Percentiles rank a stretch among this genome's conserved stretches.
phyloP scores from a whole-genome alignment of 1,140 invertebrate genomes.

The Cotesia vestalis region DNA sequence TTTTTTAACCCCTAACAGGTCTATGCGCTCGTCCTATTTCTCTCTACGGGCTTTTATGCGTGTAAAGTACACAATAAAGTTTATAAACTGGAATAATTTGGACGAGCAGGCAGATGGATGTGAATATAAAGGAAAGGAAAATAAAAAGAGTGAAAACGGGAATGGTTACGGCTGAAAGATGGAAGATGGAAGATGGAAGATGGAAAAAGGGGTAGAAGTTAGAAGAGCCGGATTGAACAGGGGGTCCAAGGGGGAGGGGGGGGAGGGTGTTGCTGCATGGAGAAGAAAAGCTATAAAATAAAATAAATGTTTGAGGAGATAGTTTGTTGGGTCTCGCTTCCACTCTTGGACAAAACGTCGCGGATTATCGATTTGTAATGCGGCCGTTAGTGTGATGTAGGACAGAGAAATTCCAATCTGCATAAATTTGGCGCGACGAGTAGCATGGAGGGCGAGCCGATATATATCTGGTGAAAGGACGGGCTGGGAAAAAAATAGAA shows the following conservation, averaged over 20 bases:
- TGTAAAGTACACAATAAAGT: conserved; percentile 20
- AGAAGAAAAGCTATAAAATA: conserved; percentile 5
- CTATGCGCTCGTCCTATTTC: not conserved
- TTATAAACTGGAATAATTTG: conserved; percentile 11
- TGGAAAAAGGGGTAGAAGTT: too few species aligned
- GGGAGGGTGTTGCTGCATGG: too few species aligned
- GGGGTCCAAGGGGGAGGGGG: too few species aligned
- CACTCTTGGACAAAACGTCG: conserved; percentile 5
- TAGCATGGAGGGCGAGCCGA: not conserved
- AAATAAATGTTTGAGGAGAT: conserved; percentile 9
- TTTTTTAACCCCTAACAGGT: not conserved
- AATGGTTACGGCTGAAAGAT: too few species aligned
- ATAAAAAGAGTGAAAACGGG: not conserved
- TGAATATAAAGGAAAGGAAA: not conserved
- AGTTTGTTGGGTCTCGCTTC: not conserved
- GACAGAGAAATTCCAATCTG: conserved; percentile 37
- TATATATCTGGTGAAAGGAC: conserved; percentile 4
- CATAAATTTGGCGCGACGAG: conserved; percentile 36
- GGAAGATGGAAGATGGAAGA: too few species aligned
- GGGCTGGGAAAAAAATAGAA: not conserved
- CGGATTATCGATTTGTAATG: conserved; percentile 33
- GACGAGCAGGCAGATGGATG: too few species aligned
- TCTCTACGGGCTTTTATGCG: conserved; percentile 21
- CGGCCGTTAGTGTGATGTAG: conserved; percentile 28
- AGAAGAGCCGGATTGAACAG: too few species aligned